A percentile compares a stretch with the other conserved stretches of the same genome.
Conservation (phyloP, 2,113 vertebrate species). For the Anas platyrhynchos region DNA sequence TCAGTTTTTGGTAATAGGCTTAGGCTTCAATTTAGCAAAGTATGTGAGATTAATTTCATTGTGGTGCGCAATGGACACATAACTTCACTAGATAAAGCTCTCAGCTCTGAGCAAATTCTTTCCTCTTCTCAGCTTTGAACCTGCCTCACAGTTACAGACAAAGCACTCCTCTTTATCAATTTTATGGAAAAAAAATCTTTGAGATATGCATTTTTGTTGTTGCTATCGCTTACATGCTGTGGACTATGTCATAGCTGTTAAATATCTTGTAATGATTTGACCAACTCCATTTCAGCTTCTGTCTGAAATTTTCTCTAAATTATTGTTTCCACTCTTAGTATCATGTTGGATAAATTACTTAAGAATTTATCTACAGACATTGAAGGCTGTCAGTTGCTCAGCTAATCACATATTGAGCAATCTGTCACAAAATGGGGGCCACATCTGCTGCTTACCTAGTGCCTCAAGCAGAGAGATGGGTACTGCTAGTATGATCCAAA, state of each 20-base stretch:
- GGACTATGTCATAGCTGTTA: neutral
- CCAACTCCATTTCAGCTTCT: neutral
- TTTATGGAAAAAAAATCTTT: neutral
- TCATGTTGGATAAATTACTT: neutral
- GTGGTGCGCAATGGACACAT: neutral
- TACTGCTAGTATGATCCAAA: neutral
- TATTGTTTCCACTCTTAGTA: too few species aligned
- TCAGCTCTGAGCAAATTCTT: neutral
- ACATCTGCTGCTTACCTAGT: neutral
- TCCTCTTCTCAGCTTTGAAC: neutral
- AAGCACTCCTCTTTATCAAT: neutral
- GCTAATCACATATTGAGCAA: neutral
- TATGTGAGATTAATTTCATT: neutral
- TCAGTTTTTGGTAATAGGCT: neutral
- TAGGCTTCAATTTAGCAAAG: neutral
- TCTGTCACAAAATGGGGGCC: neutral
- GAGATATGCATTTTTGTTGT: neutral
- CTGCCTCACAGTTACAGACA: neutral
- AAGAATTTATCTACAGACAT: neutral
- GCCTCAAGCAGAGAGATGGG: neutral
- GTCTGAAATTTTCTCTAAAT: neutral
- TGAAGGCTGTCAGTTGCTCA: neutral
- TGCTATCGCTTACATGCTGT: neutral
- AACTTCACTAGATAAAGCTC: neutral
- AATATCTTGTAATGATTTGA: neutral